A percentile compares a stretch with the other conserved stretches of the same genome.
These are phyloP conservation scores for Tipula helvola DNA, from an alignment of 2,888 invertebrate species.

Conservation along the genomic window DNA sequence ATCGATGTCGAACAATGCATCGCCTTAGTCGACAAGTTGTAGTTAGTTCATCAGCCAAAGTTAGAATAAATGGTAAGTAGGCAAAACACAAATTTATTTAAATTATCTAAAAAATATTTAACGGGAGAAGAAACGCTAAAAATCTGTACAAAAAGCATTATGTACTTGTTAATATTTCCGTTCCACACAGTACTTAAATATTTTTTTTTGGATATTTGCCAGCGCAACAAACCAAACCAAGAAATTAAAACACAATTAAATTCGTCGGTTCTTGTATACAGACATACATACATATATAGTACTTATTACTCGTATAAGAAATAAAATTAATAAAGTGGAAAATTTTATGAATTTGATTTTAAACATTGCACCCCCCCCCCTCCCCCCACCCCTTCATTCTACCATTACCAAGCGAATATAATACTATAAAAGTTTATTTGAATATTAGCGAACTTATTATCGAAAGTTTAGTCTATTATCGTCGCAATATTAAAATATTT, in stretches of 20 bases:
- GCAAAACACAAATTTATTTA: neutral
- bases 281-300: neutral
- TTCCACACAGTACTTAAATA: neutral
- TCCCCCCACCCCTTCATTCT: neutral
- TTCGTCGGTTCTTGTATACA: neutral
- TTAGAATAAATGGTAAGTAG: slow-evolving; percentile 52
- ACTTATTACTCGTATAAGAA: neutral
- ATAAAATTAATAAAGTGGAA: neutral
- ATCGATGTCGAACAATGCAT: slow-evolving; percentile 62
- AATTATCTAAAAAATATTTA: neutral
- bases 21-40: slow-evolving; percentile 58
- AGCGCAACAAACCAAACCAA: neutral
- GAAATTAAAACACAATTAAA: neutral
- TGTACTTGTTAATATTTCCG: neutral
- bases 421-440: neutral
- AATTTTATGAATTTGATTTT: neutral
- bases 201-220: neutral
- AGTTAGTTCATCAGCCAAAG: slow-evolving; percentile 53
- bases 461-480: neutral
- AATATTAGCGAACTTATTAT: neutral
- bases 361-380: neutral
- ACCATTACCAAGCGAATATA: neutral
- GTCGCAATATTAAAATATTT: neutral
- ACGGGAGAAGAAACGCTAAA: neutral
- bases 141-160: neutral